A percentile compares a stretch with the other conserved stretches of the same genome.
phyloP scores from a whole-genome alignment of 2,113 vertebrate species.

The cattle (Bos taurus) region DNA sequence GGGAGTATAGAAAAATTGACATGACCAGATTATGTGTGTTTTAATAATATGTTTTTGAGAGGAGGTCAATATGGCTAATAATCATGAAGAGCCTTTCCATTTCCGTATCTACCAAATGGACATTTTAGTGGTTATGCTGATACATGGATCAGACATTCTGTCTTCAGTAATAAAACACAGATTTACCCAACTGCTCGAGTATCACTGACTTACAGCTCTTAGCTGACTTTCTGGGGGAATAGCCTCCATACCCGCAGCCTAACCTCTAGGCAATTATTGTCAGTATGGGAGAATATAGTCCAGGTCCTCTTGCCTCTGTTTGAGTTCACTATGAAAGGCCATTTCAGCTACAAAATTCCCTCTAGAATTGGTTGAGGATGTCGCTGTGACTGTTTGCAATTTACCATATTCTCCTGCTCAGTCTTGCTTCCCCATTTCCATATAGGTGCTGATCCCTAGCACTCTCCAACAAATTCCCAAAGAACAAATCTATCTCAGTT shows the following conservation, averaged over 20 bases:
- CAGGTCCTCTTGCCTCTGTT: background rate
- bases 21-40: background rate
- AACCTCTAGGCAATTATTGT: background rate
- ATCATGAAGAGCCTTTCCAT: background rate
- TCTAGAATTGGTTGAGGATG: background rate
- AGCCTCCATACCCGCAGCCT: background rate
- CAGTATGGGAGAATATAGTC: background rate
- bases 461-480: background rate
- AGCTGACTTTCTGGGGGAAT: background rate
- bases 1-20: background rate
- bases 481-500: background rate
- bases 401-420: background rate
- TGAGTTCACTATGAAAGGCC: background rate
- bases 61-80: background rate
- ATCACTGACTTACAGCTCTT: background rate
- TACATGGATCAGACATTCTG: background rate
- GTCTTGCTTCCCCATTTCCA: background rate
- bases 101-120: background rate
- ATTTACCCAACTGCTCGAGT: background rate
- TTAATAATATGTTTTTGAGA: background rate
- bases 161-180: background rate
- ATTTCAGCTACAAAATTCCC: background rate
- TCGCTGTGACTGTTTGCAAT: fast-evolving
- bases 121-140: background rate
- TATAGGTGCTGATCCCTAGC: fast-evolving